A percentile compares a stretch with the other conserved stretches of the same genome.
Evolutionary conservation across 2,113 vertebrate species (phyloP).

Genomic region (Xiphophorus maculatus): DNA sequence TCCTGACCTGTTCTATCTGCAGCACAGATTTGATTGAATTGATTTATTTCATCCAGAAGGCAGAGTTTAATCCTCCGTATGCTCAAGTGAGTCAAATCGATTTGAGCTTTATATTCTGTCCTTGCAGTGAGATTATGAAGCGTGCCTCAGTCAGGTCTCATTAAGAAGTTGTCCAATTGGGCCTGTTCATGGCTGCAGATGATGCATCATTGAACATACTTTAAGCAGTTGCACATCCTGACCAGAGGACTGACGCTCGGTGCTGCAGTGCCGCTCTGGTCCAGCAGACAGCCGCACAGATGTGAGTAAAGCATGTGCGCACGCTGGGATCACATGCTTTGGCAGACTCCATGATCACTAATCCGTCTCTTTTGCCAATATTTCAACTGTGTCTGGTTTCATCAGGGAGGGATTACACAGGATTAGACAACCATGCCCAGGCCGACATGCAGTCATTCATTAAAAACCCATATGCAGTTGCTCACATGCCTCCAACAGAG

Average conservation of each 20-base stretch:
- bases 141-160: not conserved
- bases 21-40: not conserved
- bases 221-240: not conserved
- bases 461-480: constrained; percentile 53
- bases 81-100: not conserved
- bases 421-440: constrained; percentile 73
- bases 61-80: not conserved
- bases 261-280: constrained; percentile 9
- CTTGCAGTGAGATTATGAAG: not conserved
- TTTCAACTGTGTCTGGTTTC: constrained; percentile 77
- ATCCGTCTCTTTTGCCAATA: constrained; percentile 77
- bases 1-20: no score
- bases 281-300: constrained; percentile 47
- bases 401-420: constrained; percentile 78
- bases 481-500: constrained; percentile 23
- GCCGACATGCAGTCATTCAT: constrained; percentile 74
- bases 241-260: not conserved
- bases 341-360: constrained; percentile 60
- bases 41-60: not conserved
- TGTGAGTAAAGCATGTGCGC: constrained; percentile 59
- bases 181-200: not conserved
- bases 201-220: not conserved
- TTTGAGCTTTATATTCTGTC: not conserved
- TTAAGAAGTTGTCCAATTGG: not conserved
- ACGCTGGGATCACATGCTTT: constrained; percentile 70